A percentile compares a stretch with the other conserved stretches of the same genome.
Conservation (phyloP, 1,140 invertebrate species). For the Sitophilus oryzae region DNA sequence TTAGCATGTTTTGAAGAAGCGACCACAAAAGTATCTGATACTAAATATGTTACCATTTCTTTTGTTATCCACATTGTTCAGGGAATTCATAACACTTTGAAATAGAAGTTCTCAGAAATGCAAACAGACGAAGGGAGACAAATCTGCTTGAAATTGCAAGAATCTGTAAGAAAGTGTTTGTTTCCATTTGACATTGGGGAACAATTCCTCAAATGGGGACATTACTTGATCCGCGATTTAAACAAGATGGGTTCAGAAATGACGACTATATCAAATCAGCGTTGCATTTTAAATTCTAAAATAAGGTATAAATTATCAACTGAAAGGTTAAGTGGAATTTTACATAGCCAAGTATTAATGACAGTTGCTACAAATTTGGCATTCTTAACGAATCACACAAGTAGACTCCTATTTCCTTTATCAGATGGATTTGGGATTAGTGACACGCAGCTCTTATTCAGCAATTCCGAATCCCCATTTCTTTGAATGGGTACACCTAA, state of each 20-base stretch:
- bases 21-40: slow-evolving; percentile 15
- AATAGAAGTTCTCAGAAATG: background rate
- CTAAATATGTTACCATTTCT: slow-evolving; percentile 15
- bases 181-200: slow-evolving; percentile 19
- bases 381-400: too few relatives aligned
- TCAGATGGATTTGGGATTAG: too few relatives aligned
- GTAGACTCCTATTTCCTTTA: too few relatives aligned
- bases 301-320: too few relatives aligned
- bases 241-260: slow-evolving; percentile 14
- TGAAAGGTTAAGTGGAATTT: too few relatives aligned
- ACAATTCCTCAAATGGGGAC: slow-evolving; percentile 9
- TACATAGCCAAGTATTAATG: too few relatives aligned
- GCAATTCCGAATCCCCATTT: too few relatives aligned
- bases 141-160: slow-evolving; percentile 9
- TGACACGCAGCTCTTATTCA: too few relatives aligned
- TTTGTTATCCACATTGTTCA: slow-evolving; percentile 12
- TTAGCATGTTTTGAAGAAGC: slow-evolving; percentile 15
- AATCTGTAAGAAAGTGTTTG: slow-evolving; percentile 9
- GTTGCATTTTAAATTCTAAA: background rate
- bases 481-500: too few relatives aligned
- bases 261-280: slow-evolving; percentile 12
- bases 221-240: slow-evolving; percentile 15
- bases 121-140: slow-evolving; percentile 8
- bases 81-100: slow-evolving; percentile 14
- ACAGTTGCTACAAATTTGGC: too few relatives aligned